Conservation (phyloP, 2,797 vertebrate genomes). For the Kryptopterus vitreolus region DNA sequence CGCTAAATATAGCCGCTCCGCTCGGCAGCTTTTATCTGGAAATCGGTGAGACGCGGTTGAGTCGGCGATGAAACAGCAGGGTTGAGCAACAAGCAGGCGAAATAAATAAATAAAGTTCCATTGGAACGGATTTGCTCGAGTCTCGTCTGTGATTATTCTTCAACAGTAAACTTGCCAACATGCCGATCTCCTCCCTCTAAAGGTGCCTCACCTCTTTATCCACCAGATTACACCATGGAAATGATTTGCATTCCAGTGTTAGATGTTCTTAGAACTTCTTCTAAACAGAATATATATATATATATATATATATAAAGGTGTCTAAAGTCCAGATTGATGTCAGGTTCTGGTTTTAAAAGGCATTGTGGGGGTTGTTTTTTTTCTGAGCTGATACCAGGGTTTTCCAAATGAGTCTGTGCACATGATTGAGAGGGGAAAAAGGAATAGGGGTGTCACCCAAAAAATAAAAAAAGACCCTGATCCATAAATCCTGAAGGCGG, state of each 20-base stretch:
- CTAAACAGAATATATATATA: neutral
- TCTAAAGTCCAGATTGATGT: conserved; percentile 34
- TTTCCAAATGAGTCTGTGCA: conserved; percentile 26
- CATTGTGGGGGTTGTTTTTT: conserved; percentile 17
- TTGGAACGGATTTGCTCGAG: conserved; percentile 4
- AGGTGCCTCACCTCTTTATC: conserved; percentile 3
- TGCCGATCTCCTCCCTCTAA: neutral
- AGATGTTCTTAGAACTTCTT: conserved; percentile 10
- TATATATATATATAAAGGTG: too few relatives aligned
- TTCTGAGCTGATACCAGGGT: conserved; percentile 2
- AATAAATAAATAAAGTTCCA: neutral
- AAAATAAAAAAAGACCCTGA: conserved; percentile 47
- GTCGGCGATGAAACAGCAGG: neutral
- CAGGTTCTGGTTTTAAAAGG: conserved; percentile 36
- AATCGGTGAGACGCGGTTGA: neutral
- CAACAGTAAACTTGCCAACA: conserved; percentile 3
- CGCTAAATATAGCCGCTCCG: neutral
- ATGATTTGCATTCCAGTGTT: conserved; percentile 13
- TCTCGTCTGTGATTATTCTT: neutral
- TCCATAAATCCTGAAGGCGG: conserved; percentile 50
- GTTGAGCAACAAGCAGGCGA: neutral
- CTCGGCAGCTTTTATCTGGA: neutral
- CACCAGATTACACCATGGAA: neutral
- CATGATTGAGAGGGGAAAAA: conserved; percentile 13
- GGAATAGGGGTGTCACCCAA: conserved; percentile 49